A percentile compares a stretch with the other conserved stretches of the same genome.
phyloP scores from a whole-genome alignment of 2,888 invertebrate genomes.

The Adelphocoris suturalis region DNA sequence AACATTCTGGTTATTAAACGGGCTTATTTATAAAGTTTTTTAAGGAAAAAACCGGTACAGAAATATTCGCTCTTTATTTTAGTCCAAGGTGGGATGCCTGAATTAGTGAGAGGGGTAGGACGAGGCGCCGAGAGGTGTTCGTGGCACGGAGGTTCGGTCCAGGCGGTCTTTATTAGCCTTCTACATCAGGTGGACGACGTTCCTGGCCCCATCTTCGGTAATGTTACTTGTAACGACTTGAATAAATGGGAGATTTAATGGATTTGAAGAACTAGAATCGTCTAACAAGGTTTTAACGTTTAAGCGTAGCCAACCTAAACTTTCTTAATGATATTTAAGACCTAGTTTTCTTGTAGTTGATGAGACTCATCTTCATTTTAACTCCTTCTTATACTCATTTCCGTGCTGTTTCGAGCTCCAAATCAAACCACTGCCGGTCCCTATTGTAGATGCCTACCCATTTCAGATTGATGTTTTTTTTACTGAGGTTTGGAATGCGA shows the following conservation, averaged over 20 bases:
- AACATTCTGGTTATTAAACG: slow-evolving; percentile 3
- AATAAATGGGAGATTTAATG: not conserved
- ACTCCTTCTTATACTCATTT: too few species aligned
- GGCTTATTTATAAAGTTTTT: slow-evolving; percentile 36
- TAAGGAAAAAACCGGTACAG: slow-evolving; percentile 29
- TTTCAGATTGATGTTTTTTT: too few species aligned
- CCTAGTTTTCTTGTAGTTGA: too few species aligned
- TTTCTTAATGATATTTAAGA: not conserved
- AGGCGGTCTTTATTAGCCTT: slow-evolving; percentile 30
- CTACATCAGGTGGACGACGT: slow-evolving; percentile 6
- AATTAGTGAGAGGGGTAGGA: not conserved
- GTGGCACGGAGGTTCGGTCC: not conserved
- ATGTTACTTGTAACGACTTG: not conserved
- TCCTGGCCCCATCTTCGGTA: not conserved
- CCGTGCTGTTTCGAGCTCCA: too few species aligned
- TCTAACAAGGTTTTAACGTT: not conserved
- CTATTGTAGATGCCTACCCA: too few species aligned
- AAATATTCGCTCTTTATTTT: slow-evolving; percentile 55
- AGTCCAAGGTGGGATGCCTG: slow-evolving; percentile 38
- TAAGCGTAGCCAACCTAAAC: not conserved
- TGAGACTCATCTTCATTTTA: too few species aligned
- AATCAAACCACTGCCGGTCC: too few species aligned
- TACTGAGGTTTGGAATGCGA: too few species aligned
- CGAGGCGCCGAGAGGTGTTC: slow-evolving; percentile 1
- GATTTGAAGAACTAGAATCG: not conserved